Percentiles rank a stretch among this genome's conserved stretches.
Evolutionary conservation across 2,797 vertebrate genomes (phyloP).

Genomic region (Clarias pachynema): DNA sequence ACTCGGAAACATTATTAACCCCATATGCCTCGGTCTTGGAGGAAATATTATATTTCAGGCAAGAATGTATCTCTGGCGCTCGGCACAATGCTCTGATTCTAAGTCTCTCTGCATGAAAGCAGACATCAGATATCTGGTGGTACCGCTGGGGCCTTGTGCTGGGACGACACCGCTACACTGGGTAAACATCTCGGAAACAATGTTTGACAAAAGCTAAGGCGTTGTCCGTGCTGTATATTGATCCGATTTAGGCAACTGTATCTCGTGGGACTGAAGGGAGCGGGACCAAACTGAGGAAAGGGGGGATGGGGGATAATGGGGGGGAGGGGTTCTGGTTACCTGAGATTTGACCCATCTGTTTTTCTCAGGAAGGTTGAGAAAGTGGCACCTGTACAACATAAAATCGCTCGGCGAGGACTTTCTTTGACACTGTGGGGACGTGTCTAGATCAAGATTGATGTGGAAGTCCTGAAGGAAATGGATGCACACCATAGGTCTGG

Average conservation of each 20-base stretch:
- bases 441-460: conserved; percentile 18
- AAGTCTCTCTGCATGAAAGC: conserved; percentile 34
- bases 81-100: conserved; percentile 40
- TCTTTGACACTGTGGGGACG: conserved; percentile 8
- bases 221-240: conserved; percentile 45
- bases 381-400: conserved; percentile 22
- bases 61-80: conserved; percentile 43
- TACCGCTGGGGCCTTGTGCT: conserved; percentile 41
- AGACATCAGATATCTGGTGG: conserved; percentile 47
- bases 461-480: not conserved
- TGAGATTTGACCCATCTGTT: conserved; percentile 43
- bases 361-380: conserved; percentile 40
- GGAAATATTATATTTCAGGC: conserved; percentile 49
- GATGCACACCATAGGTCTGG: not conserved
- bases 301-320: not conserved
- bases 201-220: conserved; percentile 45
- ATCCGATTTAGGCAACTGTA: conserved; percentile 49
- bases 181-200: conserved; percentile 51
- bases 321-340: conserved; percentile 47
- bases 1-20: conserved; percentile 14
- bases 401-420: conserved; percentile 5
- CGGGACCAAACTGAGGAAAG: conserved; percentile 21
- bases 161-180: conserved; percentile 44
- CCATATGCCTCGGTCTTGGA: conserved; percentile 10
- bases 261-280: conserved; percentile 44